Conservation (phyloP, 2,888 invertebrate genomes). For the Dorcus hopei region DNA sequence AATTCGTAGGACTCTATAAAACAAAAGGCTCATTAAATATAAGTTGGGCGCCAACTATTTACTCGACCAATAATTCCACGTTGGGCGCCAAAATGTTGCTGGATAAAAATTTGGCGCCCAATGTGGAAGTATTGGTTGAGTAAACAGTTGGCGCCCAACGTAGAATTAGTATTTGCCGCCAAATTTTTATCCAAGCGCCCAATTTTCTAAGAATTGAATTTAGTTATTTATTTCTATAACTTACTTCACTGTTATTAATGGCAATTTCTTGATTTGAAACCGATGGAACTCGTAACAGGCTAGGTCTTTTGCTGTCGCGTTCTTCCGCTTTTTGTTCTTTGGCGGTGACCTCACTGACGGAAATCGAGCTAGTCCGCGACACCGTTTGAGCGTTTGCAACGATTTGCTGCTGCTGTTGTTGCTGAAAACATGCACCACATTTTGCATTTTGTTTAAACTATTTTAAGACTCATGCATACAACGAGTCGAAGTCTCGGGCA, state of each 20-base stretch:
- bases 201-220: no score
- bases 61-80: no score
- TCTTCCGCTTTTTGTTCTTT: slow-evolving; percentile 28
- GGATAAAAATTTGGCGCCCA: no score
- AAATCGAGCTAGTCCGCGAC: slow-evolving; percentile 43
- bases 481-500: slow-evolving; percentile 43
- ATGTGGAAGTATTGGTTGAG: no score
- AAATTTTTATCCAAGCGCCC: no score
- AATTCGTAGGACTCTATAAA: slow-evolving; percentile 62
- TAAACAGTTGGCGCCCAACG: no score
- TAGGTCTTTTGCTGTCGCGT: slow-evolving; percentile 53
- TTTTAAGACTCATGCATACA: slow-evolving; percentile 29
- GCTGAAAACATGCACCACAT: slow-evolving; percentile 3
- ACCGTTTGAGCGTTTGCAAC: slow-evolving; percentile 37
- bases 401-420: slow-evolving; percentile 32
- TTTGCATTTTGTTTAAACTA: no score
- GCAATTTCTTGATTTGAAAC: slow-evolving; percentile 59
- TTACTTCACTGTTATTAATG: slow-evolving; percentile 44
- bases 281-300: slow-evolving; percentile 60
- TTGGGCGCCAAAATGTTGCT: no score
- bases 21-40: not conserved
- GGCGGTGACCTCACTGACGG: slow-evolving; percentile 36
- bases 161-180: no score
- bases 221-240: slow-evolving; percentile 10
- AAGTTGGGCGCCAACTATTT: no score